These are phyloP conservation scores for Periophthalmus modestus DNA, from an alignment of 2,113 vertebrate species.

Conservation along the genomic window DNA sequence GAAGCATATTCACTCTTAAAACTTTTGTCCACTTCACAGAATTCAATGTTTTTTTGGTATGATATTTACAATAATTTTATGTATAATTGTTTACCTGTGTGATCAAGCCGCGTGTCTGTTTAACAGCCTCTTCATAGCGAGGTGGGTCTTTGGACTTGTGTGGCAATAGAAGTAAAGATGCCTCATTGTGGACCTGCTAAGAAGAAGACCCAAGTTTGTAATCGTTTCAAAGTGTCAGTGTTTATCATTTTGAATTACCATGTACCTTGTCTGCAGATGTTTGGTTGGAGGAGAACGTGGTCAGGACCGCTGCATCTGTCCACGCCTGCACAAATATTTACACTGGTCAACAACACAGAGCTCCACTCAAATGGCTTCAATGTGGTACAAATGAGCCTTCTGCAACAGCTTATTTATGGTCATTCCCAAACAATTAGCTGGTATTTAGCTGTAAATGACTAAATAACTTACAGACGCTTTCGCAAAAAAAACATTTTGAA, in stretches of 20 bases:
- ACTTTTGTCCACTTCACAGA: too few relatives aligned
- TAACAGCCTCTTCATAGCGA: slow-evolving; percentile 94
- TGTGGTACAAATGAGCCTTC: slow-evolving; percentile 5
- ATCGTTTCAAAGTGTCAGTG: neutral
- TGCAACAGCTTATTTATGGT: slow-evolving; percentile 7
- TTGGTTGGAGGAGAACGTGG: slow-evolving; percentile 67
- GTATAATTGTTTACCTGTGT: slow-evolving; percentile 77
- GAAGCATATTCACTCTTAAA: too few relatives aligned
- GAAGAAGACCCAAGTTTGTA: neutral
- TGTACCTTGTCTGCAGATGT: slow-evolving; percentile 82
- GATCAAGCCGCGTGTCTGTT: slow-evolving; percentile 85
- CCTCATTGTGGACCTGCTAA: slow-evolving; percentile 73
- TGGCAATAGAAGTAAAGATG: slow-evolving; percentile 69
- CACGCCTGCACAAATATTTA: slow-evolving; percentile 77
- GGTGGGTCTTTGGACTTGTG: slow-evolving; percentile 89
- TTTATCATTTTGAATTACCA: neutral
- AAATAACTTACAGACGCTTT: neutral
- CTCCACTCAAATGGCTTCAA: neutral
- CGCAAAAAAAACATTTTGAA: neutral
- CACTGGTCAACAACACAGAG: slow-evolving; percentile 23
- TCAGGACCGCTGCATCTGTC: slow-evolving; percentile 78
- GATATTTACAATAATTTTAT: neutral
- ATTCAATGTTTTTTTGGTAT: too few relatives aligned
- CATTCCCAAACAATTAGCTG: slow-evolving; percentile 8
- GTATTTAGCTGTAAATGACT: slow-evolving; percentile 14